Evolutionary conservation across 2,888 invertebrate genomes (phyloP).

Genomic region (Phyllotreta cruciferae): DNA sequence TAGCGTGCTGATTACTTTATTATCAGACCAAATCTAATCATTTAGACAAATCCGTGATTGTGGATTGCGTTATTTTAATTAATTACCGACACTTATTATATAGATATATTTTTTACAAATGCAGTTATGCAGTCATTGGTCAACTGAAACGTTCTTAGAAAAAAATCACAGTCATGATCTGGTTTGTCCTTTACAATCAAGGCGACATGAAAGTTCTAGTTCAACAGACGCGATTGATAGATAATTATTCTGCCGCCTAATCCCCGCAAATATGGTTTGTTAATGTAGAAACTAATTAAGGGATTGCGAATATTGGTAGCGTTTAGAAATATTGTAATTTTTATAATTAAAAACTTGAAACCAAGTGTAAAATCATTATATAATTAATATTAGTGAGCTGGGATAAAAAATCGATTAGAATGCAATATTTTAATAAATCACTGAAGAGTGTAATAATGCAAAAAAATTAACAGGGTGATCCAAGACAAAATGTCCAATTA

Average conservation of each 20-base stretch:
- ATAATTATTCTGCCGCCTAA: slow-evolving; percentile 14
- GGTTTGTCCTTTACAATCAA: slow-evolving; percentile 22
- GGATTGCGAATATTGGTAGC: not conserved
- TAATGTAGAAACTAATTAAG: slow-evolving; percentile 3
- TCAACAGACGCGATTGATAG: slow-evolving; percentile 21
- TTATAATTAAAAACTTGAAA: too few species aligned
- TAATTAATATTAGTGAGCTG: too few species aligned
- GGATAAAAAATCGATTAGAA: too few species aligned
- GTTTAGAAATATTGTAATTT: too few species aligned
- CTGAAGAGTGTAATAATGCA: too few species aligned
- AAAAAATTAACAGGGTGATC: too few species aligned
- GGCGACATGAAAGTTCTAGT: slow-evolving; percentile 30
- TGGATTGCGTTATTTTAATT: slow-evolving; percentile 1
- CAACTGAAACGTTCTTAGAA: slow-evolving; percentile 6
- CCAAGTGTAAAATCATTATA: too few species aligned
- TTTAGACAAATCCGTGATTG: slow-evolving; percentile 3
- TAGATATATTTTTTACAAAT: too few species aligned
- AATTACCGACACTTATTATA: slow-evolving; percentile 5
- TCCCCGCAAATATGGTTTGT: slow-evolving; percentile 3
- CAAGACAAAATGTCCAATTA: too few species aligned
- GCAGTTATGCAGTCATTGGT: not conserved
- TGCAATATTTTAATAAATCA: too few species aligned
- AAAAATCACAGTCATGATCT: slow-evolving; percentile 7
- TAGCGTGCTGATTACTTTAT: not conserved
- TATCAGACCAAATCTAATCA: not conserved